Base-by-base conservation (phyloP, 2,797 vertebrate genomes). In the Acanthis flammea region DNA sequence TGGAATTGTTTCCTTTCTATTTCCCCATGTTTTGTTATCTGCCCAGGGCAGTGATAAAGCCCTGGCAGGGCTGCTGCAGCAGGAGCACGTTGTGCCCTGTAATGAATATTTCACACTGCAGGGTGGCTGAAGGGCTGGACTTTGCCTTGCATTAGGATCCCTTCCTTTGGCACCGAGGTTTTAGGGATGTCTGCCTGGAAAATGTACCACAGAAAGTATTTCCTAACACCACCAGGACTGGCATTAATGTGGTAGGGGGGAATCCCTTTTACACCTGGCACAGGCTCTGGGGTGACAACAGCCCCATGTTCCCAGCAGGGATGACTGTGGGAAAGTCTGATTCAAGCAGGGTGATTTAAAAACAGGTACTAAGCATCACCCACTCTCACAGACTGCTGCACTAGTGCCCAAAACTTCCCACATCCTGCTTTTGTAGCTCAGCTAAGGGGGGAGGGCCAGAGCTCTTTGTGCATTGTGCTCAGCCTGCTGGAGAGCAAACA, bases 201-300 rank as follows among this genome's bases (percentile, higher is more conserved):
- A 92, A 76, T 41, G 30, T n/a, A 37, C 31, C 15, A 24, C 24
- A 21, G 51, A 30, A 82, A 61, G 25, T 8, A 12, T 57, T 35
- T 25, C 18, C 18, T 3, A 27, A 37, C 9, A 19, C 5, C 19
- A 73, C 39, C 33, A 7, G 6, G 1, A 60, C 4, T 47, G 30
- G 41, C 17, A 25, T 53, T 57, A 39, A 44, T n/a, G 76, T 37
- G 55, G 70, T 25, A 35, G 86, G 53, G 84, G 80, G 75, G 92
- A 93, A 96, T 84, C 74, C 44, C 60, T 95, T 96, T 96, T 28
- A 86, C 70, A 86, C 76, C 45, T 37, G 9, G 79, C 63, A 18
- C 67, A 67, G 86, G 30, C 42, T 81, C 75, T 81, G 76, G 41
- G 88, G 74, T 63, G 75, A 88, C 83, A 94, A 84, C 37, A 71